Evolutionary conservation across 2,797 vertebrate genomes (phyloP), one percentile per base, ranked within the genome.

Genomic region (Holocentrus rufus): DNA sequence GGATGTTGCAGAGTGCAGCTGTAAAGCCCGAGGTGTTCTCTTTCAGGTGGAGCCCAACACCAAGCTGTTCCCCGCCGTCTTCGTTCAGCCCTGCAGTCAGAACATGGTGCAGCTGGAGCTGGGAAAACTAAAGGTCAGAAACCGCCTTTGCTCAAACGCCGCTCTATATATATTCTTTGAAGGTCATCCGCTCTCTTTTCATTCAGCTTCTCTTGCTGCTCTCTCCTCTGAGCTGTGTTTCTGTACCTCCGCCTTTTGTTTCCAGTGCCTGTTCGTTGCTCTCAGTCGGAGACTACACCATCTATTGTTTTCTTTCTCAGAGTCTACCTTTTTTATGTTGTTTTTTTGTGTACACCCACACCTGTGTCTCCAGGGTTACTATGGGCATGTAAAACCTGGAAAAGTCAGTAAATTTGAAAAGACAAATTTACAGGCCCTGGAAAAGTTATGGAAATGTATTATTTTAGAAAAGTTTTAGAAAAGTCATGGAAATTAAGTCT

Each of bases 11-110:
- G 10, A 34, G 27, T 49, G 18, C 14, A 46, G 15, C 36, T 57
- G 2, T 73, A 52, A 76, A 59, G 20, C 25, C 11, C 13, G 6
- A 58, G 7, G 2, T 56, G 23, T 42, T 77, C 64, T 22, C 0
- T 78, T 72, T 69, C 85, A 98, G 97, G 97, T 98, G 93, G 97
- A 97, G 78, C 97, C 96, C 65, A 98, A 97, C 93, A 97, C 97
- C n/a, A 98, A 98, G 85, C 93, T 98, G 42, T 98, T 98, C 78
- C 97, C 96, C 5, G 97, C 97, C 0, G 94, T 96, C 55, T 96
- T 97, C 6, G 88, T 92, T 53, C 93, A 95, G 70, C 97, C 97
- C 4, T 92, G 92, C 54, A 95, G 91, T 77, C 97, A 97, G 89
- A 97, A 96, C 20, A 91, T 98, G 85, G 50, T 95, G 69, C 97